A percentile compares a stretch with the other conserved stretches of the same genome.
phyloP scores from a whole-genome alignment of 2,113 vertebrate species.

The Vidua macroura region DNA sequence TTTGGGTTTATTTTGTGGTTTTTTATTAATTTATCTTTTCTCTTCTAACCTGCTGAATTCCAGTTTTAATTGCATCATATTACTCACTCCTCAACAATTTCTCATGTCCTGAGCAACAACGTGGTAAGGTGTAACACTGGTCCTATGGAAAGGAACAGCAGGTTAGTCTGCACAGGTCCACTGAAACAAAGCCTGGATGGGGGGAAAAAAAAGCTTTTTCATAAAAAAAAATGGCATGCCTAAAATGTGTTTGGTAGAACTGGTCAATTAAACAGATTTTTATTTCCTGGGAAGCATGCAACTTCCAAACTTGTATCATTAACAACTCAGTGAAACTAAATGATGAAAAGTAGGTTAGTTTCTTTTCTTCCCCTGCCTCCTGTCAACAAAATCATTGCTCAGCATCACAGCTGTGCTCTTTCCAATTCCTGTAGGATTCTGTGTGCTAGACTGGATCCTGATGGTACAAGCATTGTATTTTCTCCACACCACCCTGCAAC shows the following conservation, averaged over 20 bases:
- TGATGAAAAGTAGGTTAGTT: not conserved
- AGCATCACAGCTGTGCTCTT: not conserved
- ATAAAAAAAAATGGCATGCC: not conserved
- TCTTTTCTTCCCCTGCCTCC: not conserved
- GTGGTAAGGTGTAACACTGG: not conserved
- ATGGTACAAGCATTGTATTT: not conserved
- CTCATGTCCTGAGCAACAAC: not conserved
- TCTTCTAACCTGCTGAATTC: not conserved
- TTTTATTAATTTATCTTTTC: not conserved
- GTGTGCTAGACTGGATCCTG: not conserved
- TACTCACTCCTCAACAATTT: not conserved
- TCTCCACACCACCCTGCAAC: not conserved
- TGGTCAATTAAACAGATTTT: not conserved
- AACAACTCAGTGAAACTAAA: not conserved
- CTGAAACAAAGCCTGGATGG: not conserved
- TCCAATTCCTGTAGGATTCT: fast-evolving
- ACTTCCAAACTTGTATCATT: not conserved
- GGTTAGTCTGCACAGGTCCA: fast-evolving
- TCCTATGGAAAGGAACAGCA: fast-evolving
- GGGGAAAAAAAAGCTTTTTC: not conserved
- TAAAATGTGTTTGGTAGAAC: not conserved
- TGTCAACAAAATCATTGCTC: not conserved
- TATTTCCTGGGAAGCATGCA: not conserved
- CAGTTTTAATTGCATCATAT: not conserved
- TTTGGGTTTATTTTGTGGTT: not conserved